phyloP scores from a whole-genome alignment of 2,797 vertebrate species.

The Phalanger gymnotis region DNA sequence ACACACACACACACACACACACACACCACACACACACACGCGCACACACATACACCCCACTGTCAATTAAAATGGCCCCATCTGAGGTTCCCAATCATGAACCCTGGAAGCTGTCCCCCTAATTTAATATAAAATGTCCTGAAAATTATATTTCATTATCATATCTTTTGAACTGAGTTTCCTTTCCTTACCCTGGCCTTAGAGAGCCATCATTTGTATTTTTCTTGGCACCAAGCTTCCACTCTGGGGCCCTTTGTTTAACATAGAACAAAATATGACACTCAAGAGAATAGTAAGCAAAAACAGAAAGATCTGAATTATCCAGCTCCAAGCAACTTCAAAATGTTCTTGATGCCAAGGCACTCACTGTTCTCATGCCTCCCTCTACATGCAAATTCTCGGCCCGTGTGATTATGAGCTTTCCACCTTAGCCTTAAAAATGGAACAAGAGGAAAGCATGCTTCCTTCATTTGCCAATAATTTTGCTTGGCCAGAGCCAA shows the following conservation, averaged over 20 bases:
- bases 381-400: background rate
- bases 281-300: background rate
- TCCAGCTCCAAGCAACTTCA: background rate
- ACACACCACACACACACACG: background rate
- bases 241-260: background rate
- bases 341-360: background rate
- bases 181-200: background rate
- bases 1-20: background rate
- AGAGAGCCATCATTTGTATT: background rate
- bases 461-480: background rate
- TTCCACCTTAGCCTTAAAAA: background rate
- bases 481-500: background rate
- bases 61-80: background rate
- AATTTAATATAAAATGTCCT: background rate
- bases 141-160: background rate
- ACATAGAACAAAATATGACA: background rate
- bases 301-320: background rate
- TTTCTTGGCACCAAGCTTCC: background rate
- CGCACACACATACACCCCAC: too few species aligned
- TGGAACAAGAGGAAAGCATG: background rate
- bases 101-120: background rate
- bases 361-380: background rate
- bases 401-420: background rate
- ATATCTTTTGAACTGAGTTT: background rate
- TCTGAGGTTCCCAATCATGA: background rate